Conservation (phyloP, 2,888 invertebrate species). For the Erebia palarica region DNA sequence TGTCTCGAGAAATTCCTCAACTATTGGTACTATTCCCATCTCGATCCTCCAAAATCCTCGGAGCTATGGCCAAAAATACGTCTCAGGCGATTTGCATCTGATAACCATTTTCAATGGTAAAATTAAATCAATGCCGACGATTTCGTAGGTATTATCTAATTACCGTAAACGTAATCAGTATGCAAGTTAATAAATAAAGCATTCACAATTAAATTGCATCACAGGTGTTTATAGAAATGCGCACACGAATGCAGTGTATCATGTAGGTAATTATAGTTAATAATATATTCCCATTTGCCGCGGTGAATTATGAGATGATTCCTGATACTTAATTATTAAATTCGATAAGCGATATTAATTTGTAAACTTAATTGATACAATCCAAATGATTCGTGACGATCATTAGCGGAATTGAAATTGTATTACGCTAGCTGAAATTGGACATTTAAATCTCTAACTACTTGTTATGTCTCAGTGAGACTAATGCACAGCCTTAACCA, state of each 20-base stretch:
- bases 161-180: neutral
- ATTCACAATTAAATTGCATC: constrained; percentile 4
- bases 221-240: constrained; percentile 15
- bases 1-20: no score
- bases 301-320: constrained; percentile 39
- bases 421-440: constrained; percentile 4
- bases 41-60: no score
- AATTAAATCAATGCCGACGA: no score
- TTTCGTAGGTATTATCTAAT: no score
- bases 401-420: constrained; percentile 21
- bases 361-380: constrained; percentile 39
- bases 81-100: no score
- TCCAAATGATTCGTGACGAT: constrained; percentile 27
- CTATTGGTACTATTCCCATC: no score
- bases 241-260: constrained; percentile 25
- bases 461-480: no score
- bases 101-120: no score
- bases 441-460: no score
- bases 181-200: no score
- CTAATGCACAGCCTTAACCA: no score
- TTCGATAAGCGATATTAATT: constrained; percentile 41
- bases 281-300: constrained; percentile 35
- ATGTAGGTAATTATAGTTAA: constrained; percentile 25
- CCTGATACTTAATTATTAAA: constrained; percentile 40
- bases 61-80: no score